Conservation (phyloP, 2,113 vertebrate species). For the Rhinogobius similis region DNA sequence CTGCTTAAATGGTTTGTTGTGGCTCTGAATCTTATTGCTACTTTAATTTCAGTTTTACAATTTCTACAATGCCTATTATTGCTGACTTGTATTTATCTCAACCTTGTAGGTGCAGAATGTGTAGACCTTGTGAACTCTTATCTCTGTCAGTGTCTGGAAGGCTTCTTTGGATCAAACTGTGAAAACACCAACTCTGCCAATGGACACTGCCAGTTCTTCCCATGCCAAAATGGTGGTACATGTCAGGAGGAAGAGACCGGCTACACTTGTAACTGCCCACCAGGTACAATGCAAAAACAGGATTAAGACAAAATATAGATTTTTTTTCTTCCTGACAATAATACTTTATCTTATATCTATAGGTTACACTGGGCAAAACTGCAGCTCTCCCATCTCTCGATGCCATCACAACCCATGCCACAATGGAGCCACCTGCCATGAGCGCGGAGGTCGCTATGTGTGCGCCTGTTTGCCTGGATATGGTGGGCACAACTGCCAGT, state of each 20-base stretch:
- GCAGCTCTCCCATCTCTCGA: slow-evolving; percentile 86
- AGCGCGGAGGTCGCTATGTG: slow-evolving; percentile 87
- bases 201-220: slow-evolving; percentile 85
- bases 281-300: slow-evolving; percentile 56
- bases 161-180: slow-evolving; percentile 90
- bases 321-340: not conserved
- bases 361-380: slow-evolving; percentile 94
- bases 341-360: slow-evolving; percentile 6
- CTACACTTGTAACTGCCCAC: slow-evolving; percentile 91
- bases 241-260: slow-evolving; percentile 88
- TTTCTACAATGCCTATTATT: not conserved
- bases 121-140: slow-evolving; percentile 91
- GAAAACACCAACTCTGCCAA: slow-evolving; percentile 77
- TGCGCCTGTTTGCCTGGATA: slow-evolving; percentile 92
- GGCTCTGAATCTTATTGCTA: slow-evolving; percentile 22
- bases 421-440: slow-evolving; percentile 95
- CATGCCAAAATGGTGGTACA: slow-evolving; percentile 91
- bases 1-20: slow-evolving; percentile 88
- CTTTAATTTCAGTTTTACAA: not conserved
- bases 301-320: not conserved
- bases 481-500: slow-evolving; percentile 94
- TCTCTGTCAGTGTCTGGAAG: slow-evolving; percentile 90
- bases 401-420: slow-evolving; percentile 93
- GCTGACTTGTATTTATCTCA: slow-evolving; percentile 33
- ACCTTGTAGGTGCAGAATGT: slow-evolving; percentile 87